Percentiles rank a stretch among this genome's conserved stretches.
phyloP scores from a whole-genome alignment of 1,140 invertebrate species.

The Patella vulgata region DNA sequence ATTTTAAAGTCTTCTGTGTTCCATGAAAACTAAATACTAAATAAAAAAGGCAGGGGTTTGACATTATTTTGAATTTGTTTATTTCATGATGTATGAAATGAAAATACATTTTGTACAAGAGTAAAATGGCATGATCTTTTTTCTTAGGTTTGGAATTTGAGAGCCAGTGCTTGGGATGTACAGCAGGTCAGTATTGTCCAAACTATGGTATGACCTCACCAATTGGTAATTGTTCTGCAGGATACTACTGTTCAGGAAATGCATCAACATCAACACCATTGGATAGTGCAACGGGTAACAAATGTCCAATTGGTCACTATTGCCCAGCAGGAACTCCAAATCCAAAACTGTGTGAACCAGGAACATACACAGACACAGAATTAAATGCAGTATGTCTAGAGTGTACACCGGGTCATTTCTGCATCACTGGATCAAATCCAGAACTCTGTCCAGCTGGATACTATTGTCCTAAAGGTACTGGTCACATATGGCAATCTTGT shows the following conservation, averaged over 20 bases:
- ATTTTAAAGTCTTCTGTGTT: too few species aligned
- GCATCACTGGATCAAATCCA: slow-evolving; percentile 48
- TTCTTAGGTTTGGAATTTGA: slow-evolving; percentile 40
- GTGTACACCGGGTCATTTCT: slow-evolving; percentile 57
- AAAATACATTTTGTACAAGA: not conserved
- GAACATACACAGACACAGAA: slow-evolving; percentile 47
- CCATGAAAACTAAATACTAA: too few species aligned
- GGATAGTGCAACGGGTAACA: slow-evolving; percentile 49
- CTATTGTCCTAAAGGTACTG: slow-evolving; percentile 57
- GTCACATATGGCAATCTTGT: slow-evolving; percentile 55
- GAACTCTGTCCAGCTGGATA: slow-evolving; percentile 53
- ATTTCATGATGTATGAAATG: too few species aligned
- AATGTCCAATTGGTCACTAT: slow-evolving; percentile 53
- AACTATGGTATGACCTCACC: slow-evolving; percentile 42
- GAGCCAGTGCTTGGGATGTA: slow-evolving; percentile 46
- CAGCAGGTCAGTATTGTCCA: slow-evolving; percentile 52
- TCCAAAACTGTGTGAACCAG: slow-evolving; percentile 50
- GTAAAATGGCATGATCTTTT: not conserved
- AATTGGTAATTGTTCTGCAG: slow-evolving; percentile 53
- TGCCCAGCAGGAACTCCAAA: slow-evolving; percentile 48
- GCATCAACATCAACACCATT: slow-evolving; percentile 48
- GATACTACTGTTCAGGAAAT: slow-evolving; percentile 54
- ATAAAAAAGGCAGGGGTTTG: too few species aligned
- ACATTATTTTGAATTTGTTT: too few species aligned
- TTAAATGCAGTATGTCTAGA: slow-evolving; percentile 38